These are phyloP conservation scores for Aphelenchoides fujianensis DNA, from an alignment of 1,140 invertebrate species.

Conservation along the genomic window DNA sequence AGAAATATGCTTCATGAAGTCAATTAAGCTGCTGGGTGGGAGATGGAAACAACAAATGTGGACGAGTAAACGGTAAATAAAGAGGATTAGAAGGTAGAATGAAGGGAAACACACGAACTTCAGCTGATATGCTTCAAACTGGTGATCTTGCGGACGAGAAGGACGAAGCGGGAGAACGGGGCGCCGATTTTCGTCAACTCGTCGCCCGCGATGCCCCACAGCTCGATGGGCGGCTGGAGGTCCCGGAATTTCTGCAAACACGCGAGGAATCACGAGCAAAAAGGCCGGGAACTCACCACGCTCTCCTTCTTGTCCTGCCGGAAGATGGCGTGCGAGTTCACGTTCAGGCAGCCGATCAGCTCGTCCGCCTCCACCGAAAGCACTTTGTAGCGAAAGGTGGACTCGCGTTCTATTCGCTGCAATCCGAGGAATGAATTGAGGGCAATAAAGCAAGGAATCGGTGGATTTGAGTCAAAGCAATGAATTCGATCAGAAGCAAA, in stretches of 20 bases:
- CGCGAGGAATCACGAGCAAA: background rate
- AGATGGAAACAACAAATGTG: too few relatives aligned
- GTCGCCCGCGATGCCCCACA: conserved; percentile 49
- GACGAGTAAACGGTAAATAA: background rate
- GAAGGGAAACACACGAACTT: background rate
- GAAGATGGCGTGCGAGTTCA: conserved; percentile 54
- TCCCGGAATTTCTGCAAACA: conserved; percentile 56
- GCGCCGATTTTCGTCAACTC: conserved; percentile 49
- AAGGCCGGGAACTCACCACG: background rate
- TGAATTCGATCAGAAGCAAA: too few relatives aligned
- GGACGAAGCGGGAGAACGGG: conserved; percentile 46
- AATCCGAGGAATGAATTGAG: conserved; percentile 1
- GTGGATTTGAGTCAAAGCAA: background rate
- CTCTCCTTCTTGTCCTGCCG: conserved; percentile 46
- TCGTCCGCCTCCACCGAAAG: conserved; percentile 52
- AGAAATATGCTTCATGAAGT: conserved; percentile 1
- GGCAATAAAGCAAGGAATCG: background rate
- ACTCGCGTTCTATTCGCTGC: conserved; percentile 56
- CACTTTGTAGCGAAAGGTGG: conserved; percentile 57
- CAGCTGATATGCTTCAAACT: conserved; percentile 14
- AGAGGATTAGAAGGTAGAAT: background rate
- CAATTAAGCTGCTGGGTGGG: background rate
- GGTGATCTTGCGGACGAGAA: conserved; percentile 46
- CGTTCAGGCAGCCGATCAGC: conserved; percentile 52
- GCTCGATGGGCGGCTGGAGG: conserved; percentile 47